Evolutionary conservation across 2,888 invertebrate genomes (phyloP), one percentile per base, ranked within the genome.

Genomic region (Tipula unca): DNA sequence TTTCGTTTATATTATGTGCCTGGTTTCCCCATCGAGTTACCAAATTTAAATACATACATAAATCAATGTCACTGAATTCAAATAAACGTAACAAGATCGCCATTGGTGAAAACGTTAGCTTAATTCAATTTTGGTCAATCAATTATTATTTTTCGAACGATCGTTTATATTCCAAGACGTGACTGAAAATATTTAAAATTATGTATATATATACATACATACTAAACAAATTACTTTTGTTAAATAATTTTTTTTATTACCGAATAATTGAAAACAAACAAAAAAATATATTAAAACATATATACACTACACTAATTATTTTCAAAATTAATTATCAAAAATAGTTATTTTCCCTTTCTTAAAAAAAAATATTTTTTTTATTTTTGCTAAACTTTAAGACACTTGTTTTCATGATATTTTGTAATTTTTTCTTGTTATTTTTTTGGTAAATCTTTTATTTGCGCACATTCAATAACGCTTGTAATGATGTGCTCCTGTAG

Each of bases 271-370:
- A 48, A 48, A 48, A 48, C 48, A 48, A 69, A 69, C 69, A 69
- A 69, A 48, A 69, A 69, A 69, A 69, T 69, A 69, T 69, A 69
- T 69, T 69, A 69, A 69, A 69, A 69, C 69, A 69, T 69, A 69
- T 69, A 69, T 69, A 69, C 69, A 69, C 69, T 69, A 69, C 69
- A 69, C 69, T 69, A 69, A 69, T 69, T 69, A 69, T 69, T 69
- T 69, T 69, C 69, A 69, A 25, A 5, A 25, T 69, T 69, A 69
- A 69, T 69, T 69, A 48, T 48, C 8, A 69, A 69, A 69, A 69
- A 69, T 69, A 69, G 10, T 69, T 69, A 69, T 8, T 69, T 54
- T 69, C n/a, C 69, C 69, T 25, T 25, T 69, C 69, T 25, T 25
- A 69, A 69, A 48, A 17, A 48, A 48, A 48, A 48, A 48, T 10